phyloP scores from a whole-genome alignment of 2,888 invertebrate genomes.

The Eueremaeus valkanovi region DNA sequence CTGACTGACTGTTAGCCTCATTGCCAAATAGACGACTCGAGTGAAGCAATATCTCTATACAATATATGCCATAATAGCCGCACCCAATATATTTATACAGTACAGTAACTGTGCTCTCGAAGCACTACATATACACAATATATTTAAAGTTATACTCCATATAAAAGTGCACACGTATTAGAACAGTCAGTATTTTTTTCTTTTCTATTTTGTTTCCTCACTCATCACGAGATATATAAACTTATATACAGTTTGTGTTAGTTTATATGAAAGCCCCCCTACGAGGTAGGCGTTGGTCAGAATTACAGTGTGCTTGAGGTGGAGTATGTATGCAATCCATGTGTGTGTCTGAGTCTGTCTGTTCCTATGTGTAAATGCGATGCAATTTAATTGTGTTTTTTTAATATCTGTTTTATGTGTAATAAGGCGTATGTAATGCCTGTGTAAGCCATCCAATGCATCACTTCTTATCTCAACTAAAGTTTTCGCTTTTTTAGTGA shows the following conservation, averaged over 20 bases:
- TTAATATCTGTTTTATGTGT: no score
- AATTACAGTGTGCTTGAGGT: not conserved
- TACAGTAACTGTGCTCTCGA: no score
- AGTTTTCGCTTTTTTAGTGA: not conserved
- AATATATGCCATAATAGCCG: not conserved
- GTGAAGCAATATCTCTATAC: not conserved
- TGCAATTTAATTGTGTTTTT: not conserved
- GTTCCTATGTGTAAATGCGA: not conserved
- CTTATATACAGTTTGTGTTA: not conserved
- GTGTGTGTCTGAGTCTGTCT: no score
- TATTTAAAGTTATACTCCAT: no score
- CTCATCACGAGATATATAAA: not conserved
- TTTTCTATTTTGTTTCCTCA: not conserved
- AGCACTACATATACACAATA: no score
- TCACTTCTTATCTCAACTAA: not conserved
- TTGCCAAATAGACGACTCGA: not conserved
- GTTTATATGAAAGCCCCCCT: not conserved
- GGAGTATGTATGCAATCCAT: no score
- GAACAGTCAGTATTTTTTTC: not conserved
- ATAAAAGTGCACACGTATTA: not conserved
- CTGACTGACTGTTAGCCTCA: not conserved
- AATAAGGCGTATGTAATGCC: not conserved
- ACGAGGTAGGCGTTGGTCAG: not conserved
- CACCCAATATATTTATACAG: not conserved
- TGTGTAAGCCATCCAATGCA: not conserved